These are phyloP conservation scores for Alsophila aescularia DNA, from an alignment of 2,888 invertebrate species.

Conservation along the genomic window DNA sequence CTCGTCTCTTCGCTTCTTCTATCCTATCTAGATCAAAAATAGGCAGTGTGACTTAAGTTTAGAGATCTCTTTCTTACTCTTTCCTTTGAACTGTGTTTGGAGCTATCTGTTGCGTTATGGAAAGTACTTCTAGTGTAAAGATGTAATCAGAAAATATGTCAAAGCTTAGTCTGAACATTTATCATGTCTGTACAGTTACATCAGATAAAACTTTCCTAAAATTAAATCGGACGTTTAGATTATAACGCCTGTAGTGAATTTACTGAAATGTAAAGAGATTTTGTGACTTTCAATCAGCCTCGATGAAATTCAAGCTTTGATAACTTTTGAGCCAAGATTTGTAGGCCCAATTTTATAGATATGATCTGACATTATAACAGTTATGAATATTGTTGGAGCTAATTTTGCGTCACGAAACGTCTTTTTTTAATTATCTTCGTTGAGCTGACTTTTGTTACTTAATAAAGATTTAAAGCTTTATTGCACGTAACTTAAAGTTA, in stretches of 20 bases:
- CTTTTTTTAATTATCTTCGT: too few species aligned
- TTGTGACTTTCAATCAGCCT: slow-evolving; percentile 5
- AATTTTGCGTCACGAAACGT: too few species aligned
- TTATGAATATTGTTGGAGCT: background rate
- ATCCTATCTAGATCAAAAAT: slow-evolving; percentile 47
- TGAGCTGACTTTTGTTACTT: too few species aligned
- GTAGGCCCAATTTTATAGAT: background rate
- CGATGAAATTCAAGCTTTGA: slow-evolving; percentile 2
- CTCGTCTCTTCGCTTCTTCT: slow-evolving; percentile 57
- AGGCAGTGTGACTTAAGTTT: slow-evolving; percentile 35
- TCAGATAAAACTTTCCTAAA: slow-evolving; percentile 12
- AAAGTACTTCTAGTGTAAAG: slow-evolving; percentile 37
- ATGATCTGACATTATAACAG: background rate
- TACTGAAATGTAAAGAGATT: background rate
- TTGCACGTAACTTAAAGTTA: too few species aligned
- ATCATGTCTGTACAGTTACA: slow-evolving; percentile 5
- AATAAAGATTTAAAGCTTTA: too few species aligned
- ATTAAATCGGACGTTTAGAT: slow-evolving; percentile 4
- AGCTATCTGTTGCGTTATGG: slow-evolving; percentile 22
- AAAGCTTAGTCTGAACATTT: slow-evolving; percentile 1
- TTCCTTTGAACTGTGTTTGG: slow-evolving; percentile 3
- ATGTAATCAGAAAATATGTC: slow-evolving; percentile 15
- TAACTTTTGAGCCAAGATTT: background rate
- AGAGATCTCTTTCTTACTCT: slow-evolving; percentile 12
- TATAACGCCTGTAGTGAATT: slow-evolving; percentile 6